Conservation (phyloP, 2,888 invertebrate species). For the Drosophila eohydei region DNA sequence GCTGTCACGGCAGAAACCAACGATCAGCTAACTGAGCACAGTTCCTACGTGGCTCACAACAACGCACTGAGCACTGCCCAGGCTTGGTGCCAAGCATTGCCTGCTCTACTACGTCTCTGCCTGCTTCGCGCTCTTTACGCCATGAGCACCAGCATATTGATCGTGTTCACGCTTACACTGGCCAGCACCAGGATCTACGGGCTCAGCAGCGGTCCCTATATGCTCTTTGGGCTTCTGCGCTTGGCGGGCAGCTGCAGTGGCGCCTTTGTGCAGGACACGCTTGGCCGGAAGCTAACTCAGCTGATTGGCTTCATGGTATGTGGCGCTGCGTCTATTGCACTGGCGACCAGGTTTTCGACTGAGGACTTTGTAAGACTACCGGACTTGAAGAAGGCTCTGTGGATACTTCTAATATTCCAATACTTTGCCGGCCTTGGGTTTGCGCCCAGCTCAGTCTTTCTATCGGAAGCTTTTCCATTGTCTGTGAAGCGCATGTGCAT, state of each 20-base stretch:
- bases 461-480: constrained; percentile 81
- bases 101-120: constrained; percentile 76
- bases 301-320: constrained; percentile 65
- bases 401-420: constrained; percentile 70
- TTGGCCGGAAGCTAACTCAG: constrained; percentile 73
- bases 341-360: constrained; percentile 70
- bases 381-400: constrained; percentile 55
- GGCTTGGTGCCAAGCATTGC: constrained; percentile 56
- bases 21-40: constrained; percentile 71
- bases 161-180: constrained; percentile 56
- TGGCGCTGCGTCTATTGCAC: constrained; percentile 58
- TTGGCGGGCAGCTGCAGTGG: constrained; percentile 62
- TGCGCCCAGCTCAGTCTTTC: constrained; percentile 76
- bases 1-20: constrained; percentile 62
- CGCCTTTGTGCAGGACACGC: constrained; percentile 64
- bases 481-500: constrained; percentile 74
- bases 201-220: constrained; percentile 56
- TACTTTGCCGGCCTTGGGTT: constrained; percentile 71
- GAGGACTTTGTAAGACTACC: constrained; percentile 20
- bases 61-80: constrained; percentile 24
- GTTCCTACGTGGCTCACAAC: constrained; percentile 68
- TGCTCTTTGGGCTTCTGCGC: constrained; percentile 70
- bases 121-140: constrained; percentile 73
- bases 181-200: constrained; percentile 66
- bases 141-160: constrained; percentile 64